A percentile compares a stretch with the other conserved stretches of the same genome.
phyloP scores from a whole-genome alignment of 2,797 vertebrate species.

The Okamejei kenojei region DNA sequence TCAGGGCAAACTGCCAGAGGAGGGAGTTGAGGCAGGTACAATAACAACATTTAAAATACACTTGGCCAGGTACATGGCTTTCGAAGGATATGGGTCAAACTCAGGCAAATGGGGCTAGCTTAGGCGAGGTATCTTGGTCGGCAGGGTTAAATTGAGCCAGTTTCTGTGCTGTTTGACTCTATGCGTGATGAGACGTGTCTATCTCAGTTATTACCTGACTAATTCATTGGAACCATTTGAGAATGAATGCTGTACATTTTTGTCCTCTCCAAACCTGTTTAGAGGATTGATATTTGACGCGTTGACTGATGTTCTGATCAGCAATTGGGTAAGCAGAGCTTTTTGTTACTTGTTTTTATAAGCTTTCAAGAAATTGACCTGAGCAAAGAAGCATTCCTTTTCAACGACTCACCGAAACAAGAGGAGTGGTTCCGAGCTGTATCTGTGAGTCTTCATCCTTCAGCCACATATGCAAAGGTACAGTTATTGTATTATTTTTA shows the following conservation, averaged over 20 bases:
- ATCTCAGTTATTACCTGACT: not conserved
- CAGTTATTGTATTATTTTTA: slow-evolving; percentile 43
- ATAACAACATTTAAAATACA: no score
- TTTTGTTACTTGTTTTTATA: slow-evolving; percentile 43
- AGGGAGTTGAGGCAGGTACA: no score
- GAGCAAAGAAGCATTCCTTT: slow-evolving; percentile 95
- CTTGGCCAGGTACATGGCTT: no score
- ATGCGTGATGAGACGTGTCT: not conserved
- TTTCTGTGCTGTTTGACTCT: not conserved
- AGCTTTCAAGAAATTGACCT: slow-evolving; percentile 98
- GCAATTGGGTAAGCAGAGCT: not conserved
- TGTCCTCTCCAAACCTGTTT: slow-evolving; percentile 34
- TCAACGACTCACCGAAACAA: slow-evolving; percentile 91
- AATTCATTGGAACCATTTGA: not conserved
- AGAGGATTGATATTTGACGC: not conserved
- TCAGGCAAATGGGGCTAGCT: no score
- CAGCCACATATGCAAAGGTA: slow-evolving; percentile 91
- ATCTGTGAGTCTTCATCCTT: slow-evolving; percentile 75
- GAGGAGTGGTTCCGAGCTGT: slow-evolving; percentile 91
- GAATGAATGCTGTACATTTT: not conserved
- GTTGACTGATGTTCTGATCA: not conserved
- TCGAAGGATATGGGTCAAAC: no score
- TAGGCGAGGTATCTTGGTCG: no score
- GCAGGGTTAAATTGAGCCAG: no score
- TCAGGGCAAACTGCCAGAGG: no score